Conservation (phyloP, 2,888 invertebrate species). For the Epiblema foenella region DNA sequence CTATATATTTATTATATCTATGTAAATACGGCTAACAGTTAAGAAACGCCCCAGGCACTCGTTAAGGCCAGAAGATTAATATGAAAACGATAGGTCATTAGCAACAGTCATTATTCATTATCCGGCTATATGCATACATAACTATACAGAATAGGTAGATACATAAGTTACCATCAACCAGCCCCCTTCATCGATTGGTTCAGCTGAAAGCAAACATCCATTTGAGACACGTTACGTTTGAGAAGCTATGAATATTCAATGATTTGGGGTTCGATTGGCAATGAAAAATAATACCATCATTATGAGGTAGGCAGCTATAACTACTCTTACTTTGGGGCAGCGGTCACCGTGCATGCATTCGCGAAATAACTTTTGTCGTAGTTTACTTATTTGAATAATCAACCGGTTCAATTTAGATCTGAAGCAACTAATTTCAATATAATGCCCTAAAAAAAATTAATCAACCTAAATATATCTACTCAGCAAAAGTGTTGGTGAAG, state of each 20-base stretch:
- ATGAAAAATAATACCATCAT: slow-evolving; percentile 18
- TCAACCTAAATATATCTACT: no score
- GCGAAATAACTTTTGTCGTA: slow-evolving; percentile 19
- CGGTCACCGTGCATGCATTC: slow-evolving; percentile 27
- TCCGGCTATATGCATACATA: slow-evolving; percentile 26
- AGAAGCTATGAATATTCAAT: slow-evolving; percentile 52
- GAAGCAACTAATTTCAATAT: no score
- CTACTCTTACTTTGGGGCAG: slow-evolving; percentile 13
- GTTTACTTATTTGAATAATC: not conserved
- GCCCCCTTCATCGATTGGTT: slow-evolving; percentile 53
- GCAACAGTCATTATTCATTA: slow-evolving; percentile 51
- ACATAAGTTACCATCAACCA: slow-evolving; percentile 3
- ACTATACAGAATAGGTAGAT: no score
- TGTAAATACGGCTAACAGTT: slow-evolving; percentile 3
- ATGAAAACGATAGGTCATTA: slow-evolving; percentile 40
- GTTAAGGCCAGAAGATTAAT: slow-evolving; percentile 34
- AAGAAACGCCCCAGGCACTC: slow-evolving; percentile 15
- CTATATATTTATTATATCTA: no score
- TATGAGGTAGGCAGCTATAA: not conserved
- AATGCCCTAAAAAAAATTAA: no score
- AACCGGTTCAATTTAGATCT: no score
- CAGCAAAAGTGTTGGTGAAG: no score
- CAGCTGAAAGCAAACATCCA: slow-evolving; percentile 53
- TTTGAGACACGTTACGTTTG: slow-evolving; percentile 47
- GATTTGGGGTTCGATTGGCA: slow-evolving; percentile 37